Percentiles rank a stretch among this genome's conserved stretches.
phyloP scores from a whole-genome alignment of 2,113 vertebrate genomes.

The Syngnathus scovelli region DNA sequence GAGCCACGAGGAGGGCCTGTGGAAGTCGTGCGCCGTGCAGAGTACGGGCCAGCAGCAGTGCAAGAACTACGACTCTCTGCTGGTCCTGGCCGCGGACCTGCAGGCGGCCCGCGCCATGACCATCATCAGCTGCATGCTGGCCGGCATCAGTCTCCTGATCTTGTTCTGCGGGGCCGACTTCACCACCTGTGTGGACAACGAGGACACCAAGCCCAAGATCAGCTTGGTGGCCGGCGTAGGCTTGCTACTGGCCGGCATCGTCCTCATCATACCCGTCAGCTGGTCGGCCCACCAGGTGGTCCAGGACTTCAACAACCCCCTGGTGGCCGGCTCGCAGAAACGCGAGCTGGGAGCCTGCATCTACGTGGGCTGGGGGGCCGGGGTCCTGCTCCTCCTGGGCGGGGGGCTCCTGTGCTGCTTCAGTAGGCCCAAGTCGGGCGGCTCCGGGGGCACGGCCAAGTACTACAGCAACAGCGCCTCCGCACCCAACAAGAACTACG shows the following conservation, averaged over 20 bases:
- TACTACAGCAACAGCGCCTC: constrained; percentile 67
- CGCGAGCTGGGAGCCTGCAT: constrained; percentile 71
- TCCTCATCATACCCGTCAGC: constrained; percentile 71
- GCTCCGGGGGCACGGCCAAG: constrained; percentile 59
- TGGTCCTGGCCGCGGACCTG: constrained; percentile 58
- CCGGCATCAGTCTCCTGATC: constrained; percentile 57
- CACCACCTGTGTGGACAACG: constrained; percentile 70
- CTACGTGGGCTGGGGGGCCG: constrained; percentile 70
- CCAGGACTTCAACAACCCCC: constrained; percentile 57
- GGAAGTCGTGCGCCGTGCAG: constrained; percentile 74
- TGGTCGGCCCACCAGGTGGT: constrained; percentile 66
- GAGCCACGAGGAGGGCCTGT: constrained; percentile 65
- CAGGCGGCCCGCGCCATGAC: constrained; percentile 73
- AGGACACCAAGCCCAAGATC: constrained; percentile 69
- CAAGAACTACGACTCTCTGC: constrained; percentile 71
- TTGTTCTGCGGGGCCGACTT: constrained; percentile 70
- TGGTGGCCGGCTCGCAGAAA: neutral
- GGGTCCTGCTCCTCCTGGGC: constrained; percentile 62
- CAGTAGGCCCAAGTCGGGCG: constrained; percentile 49
- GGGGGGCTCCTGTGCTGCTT: constrained; percentile 76
- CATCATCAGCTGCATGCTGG: constrained; percentile 67
- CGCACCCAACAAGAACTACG: constrained; percentile 63
- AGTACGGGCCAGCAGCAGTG: constrained; percentile 79
- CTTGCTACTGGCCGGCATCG: constrained; percentile 63
- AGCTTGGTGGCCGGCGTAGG: constrained; percentile 60